phyloP scores from a whole-genome alignment of 1,140 invertebrate genomes.

The Bombus confusus region DNA sequence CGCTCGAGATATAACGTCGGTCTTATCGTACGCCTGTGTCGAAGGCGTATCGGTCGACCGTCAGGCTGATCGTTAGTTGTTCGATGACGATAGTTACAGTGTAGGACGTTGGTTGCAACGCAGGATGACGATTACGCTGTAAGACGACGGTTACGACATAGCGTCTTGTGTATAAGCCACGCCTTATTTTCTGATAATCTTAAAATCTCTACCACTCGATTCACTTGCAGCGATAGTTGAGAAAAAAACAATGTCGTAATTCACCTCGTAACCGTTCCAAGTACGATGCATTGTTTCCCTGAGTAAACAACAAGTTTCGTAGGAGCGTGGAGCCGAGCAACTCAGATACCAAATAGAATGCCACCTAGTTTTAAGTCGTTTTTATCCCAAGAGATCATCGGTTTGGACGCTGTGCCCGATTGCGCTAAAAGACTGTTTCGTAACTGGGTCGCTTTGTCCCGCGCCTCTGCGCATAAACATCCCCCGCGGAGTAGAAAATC shows the following conservation, averaged over 20 bases:
- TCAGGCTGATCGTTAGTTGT: too few relatives aligned
- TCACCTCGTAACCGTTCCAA: neutral
- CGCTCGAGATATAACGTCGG: too few relatives aligned
- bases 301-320: slow-evolving; percentile 20
- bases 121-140: too few relatives aligned
- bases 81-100: too few relatives aligned
- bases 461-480: slow-evolving; percentile 37
- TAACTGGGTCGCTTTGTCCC: slow-evolving; percentile 33
- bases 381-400: slow-evolving; percentile 40
- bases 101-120: too few relatives aligned
- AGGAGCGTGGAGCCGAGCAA: neutral
- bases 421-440: slow-evolving; percentile 31
- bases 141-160: too few relatives aligned
- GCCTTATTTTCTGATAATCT: neutral
- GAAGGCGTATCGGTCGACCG: too few relatives aligned
- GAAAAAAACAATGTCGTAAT: neutral
- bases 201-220: neutral
- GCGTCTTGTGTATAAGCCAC: too few relatives aligned
- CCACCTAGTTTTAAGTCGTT: slow-evolving; percentile 15
- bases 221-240: neutral
- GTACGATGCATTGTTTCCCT: too few relatives aligned
- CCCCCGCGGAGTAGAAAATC: slow-evolving; percentile 38
- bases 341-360: neutral
- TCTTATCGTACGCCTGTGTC: too few relatives aligned
- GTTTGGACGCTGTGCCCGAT: slow-evolving; percentile 16